phyloP scores from a whole-genome alignment of 2,888 invertebrate genomes.

The Drosophila putrida region DNA sequence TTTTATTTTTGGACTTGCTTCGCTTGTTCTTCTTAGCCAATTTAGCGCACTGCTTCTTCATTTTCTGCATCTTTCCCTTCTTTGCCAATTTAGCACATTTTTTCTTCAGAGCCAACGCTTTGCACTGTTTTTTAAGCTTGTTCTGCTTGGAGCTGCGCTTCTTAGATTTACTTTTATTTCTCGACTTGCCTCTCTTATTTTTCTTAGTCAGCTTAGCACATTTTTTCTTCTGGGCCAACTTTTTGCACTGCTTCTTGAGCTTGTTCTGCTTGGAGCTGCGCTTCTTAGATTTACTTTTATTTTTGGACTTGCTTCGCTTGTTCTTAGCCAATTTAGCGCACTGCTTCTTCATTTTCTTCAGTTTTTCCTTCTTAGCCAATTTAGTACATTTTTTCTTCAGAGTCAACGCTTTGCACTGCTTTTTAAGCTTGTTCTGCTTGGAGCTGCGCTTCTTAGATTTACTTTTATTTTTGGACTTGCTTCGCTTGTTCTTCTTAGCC shows the following conservation, averaged over 20 bases:
- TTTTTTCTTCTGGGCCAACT: neutral
- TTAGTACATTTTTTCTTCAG: too few relatives aligned
- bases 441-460: neutral
- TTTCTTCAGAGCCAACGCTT: neutral
- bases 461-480: neutral
- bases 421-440: neutral
- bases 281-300: neutral
- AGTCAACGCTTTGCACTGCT: neutral
- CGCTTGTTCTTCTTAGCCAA: neutral
- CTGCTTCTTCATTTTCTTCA: too few relatives aligned
- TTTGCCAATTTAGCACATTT: neutral
- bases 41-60: too few relatives aligned
- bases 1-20: neutral
- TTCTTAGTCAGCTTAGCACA: constrained; percentile 10
- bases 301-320: neutral
- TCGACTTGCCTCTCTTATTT: neutral
- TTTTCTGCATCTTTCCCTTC: too few relatives aligned
- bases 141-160: neutral
- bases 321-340: neutral
- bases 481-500: neutral
- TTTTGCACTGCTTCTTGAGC: neutral
- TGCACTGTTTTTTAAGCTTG: neutral
- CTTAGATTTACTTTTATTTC: neutral
- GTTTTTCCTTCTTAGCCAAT: neutral
- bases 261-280: neutral